Evolutionary conservation across 2,113 vertebrate genomes (phyloP).

Genomic region (Ameiurus melas): DNA sequence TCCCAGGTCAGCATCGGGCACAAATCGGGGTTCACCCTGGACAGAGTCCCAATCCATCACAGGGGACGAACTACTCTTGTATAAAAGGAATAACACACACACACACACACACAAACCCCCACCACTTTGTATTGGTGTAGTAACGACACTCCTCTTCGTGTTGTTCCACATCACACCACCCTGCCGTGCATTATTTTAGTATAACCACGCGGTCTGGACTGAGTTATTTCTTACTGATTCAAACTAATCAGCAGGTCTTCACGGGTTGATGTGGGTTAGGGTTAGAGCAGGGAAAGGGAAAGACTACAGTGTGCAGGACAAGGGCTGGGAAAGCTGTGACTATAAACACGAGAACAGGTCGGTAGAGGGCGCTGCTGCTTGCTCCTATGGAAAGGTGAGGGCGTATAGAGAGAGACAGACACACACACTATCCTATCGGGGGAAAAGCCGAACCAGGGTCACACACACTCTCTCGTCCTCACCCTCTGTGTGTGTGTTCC

Average conservation of each 20-base stretch:
- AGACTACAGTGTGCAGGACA: background rate
- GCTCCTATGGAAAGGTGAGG: background rate
- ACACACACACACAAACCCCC: too few species aligned
- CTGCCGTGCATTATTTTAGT: background rate
- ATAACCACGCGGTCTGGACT: background rate
- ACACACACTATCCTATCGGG: background rate
- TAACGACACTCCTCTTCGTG: background rate
- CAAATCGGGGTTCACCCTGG: too few species aligned
- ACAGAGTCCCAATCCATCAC: too few species aligned
- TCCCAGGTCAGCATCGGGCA: too few species aligned
- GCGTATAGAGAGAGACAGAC: background rate
- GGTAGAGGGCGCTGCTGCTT: constrained; percentile 10
- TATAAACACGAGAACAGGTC: background rate
- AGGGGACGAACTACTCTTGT: background rate
- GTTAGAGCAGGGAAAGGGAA: background rate
- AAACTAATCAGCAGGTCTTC: background rate
- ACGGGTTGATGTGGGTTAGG: too few species aligned
- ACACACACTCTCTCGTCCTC: background rate
- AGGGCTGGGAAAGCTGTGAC: background rate
- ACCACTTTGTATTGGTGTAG: too few species aligned
- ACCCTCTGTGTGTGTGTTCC: background rate
- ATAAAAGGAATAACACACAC: background rate
- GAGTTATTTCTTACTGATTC: background rate
- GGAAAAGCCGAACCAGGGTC: background rate
- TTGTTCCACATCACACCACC: background rate